These are phyloP conservation scores for Cariama cristata DNA, from an alignment of 2,113 vertebrate species.

Conservation along the genomic window DNA sequence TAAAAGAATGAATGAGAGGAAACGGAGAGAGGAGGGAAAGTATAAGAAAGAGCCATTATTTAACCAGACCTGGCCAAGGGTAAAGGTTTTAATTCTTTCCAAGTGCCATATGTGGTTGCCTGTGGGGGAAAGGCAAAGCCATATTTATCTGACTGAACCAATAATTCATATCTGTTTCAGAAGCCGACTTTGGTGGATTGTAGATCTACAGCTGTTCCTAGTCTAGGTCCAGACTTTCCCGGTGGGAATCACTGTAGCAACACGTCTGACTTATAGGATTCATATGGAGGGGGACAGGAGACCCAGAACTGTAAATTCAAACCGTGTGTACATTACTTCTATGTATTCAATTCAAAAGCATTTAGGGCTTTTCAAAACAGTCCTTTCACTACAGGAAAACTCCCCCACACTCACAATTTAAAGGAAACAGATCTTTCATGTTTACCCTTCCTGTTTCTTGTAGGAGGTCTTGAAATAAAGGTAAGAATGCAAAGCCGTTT, in stretches of 20 bases:
- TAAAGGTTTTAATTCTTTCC: constrained; percentile 74
- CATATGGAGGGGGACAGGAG: constrained; percentile 71
- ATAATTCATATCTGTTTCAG: constrained; percentile 80
- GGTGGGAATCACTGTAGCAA: constrained; percentile 74
- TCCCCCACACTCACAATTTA: constrained; percentile 56
- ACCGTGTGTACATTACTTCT: constrained; percentile 74
- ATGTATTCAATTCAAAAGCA: constrained; percentile 72
- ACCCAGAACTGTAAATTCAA: constrained; percentile 80
- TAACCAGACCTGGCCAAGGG: constrained; percentile 60
- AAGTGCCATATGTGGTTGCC: constrained; percentile 71
- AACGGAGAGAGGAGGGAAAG: constrained; percentile 46
- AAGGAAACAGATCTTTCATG: constrained; percentile 75
- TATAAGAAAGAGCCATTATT: constrained; percentile 69
- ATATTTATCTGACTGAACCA: constrained; percentile 75
- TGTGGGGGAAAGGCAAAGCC: constrained; percentile 62
- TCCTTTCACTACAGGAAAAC: constrained; percentile 62
- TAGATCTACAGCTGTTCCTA: constrained; percentile 75
- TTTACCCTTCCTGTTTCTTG: constrained; percentile 75
- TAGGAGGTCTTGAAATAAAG: constrained; percentile 74
- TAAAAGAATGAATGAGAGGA: constrained; percentile 70
- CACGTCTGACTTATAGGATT: constrained; percentile 78
- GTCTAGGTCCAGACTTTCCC: constrained; percentile 73
- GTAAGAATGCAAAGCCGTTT: constrained; percentile 68
- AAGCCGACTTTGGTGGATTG: constrained; percentile 74
- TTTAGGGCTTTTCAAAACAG: constrained; percentile 72